A percentile compares a stretch with the other conserved stretches of the same genome.
These are phyloP conservation scores for Puma concolor DNA, from an alignment of 2,113 vertebrate genomes.

Conservation along the genomic window DNA sequence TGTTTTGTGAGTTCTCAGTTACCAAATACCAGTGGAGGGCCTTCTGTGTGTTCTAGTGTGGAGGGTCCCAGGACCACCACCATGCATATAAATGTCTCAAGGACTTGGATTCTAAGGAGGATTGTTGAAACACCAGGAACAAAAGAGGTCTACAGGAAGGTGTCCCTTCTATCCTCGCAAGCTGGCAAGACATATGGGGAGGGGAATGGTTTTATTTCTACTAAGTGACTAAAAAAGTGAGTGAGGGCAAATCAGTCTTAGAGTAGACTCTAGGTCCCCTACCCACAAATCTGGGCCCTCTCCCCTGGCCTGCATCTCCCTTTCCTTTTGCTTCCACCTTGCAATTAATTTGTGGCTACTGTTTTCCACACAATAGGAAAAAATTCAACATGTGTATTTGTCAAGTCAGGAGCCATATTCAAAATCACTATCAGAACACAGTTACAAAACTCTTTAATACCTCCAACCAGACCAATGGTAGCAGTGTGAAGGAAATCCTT, in stretches of 20 bases:
- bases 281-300: background rate
- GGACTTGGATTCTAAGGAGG: background rate
- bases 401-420: slow-evolving; percentile 44
- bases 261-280: background rate
- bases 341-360: background rate
- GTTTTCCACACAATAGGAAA: background rate
- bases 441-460: background rate
- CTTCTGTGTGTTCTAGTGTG: background rate
- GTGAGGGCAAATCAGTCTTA: no score
- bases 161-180: background rate
- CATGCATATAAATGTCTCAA: background rate
- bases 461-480: slow-evolving; percentile 57
- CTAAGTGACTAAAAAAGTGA: background rate
- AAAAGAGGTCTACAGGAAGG: background rate
- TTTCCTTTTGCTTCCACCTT: background rate
- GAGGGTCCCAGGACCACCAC: background rate
- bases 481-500: slow-evolving; percentile 29
- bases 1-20: background rate
- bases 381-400: slow-evolving; percentile 29
- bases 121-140: background rate
- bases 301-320: background rate
- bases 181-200: background rate
- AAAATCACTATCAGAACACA: slow-evolving; percentile 20
- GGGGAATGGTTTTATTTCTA: background rate
- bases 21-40: background rate